phyloP scores from a whole-genome alignment of 2,888 invertebrate species.

The Noctua comes region DNA sequence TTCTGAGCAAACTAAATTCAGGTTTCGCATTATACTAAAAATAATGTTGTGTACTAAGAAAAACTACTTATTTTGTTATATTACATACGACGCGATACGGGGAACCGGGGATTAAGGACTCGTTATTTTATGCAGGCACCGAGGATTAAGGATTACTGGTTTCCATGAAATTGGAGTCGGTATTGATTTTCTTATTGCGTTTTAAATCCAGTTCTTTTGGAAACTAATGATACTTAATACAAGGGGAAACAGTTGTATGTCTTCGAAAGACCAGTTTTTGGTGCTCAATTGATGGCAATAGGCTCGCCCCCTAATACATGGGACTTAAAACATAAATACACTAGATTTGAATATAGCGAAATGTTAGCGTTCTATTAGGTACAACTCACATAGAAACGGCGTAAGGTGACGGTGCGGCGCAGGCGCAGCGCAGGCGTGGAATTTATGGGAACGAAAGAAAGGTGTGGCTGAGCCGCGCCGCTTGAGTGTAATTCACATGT shows the following conservation, averaged over 20 bases:
- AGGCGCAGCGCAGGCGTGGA: too few species aligned
- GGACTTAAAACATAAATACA: too few species aligned
- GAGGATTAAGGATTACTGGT: conserved; percentile 2
- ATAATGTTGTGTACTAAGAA: background rate
- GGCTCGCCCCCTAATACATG: too few species aligned
- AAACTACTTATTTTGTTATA: background rate
- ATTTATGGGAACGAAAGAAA: too few species aligned
- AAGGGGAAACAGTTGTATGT: background rate
- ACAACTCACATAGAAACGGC: too few species aligned
- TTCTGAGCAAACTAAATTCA: too few species aligned
- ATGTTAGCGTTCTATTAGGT: background rate
- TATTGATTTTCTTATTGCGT: conserved; percentile 1
- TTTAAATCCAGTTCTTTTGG: background rate
- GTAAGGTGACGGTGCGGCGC: too few species aligned
- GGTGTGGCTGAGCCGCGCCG: too few species aligned
- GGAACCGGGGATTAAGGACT: background rate
- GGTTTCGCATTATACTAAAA: too few species aligned
- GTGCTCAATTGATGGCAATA: background rate
- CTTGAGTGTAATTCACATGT: too few species aligned
- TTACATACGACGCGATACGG: background rate
- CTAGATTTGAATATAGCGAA: too few species aligned
- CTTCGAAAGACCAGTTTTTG: background rate
- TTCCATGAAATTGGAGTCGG: background rate
- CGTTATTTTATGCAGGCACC: background rate
- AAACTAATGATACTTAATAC: background rate